Evolutionary conservation across 2,888 invertebrate genomes (phyloP).

Genomic region (Itoplectis maculator): DNA sequence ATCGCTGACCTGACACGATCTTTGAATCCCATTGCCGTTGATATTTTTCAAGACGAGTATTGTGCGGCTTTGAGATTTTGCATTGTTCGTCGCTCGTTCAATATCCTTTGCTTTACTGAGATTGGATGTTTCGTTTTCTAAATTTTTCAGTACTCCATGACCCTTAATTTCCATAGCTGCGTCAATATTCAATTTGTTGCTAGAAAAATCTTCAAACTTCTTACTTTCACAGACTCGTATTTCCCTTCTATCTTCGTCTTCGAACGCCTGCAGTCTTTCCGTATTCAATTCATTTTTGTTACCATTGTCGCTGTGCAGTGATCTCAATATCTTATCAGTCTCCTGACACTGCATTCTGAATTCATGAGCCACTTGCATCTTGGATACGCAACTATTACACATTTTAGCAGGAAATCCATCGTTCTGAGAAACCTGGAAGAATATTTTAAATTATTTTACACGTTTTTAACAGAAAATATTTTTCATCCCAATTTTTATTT

Average conservation of each 20-base stretch:
- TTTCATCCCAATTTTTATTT: too few species aligned
- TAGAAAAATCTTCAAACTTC: neutral
- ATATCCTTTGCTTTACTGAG: neutral
- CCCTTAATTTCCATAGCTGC: neutral
- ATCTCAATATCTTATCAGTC: conserved; percentile 74
- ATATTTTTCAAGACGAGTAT: neutral
- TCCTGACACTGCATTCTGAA: conserved; percentile 77
- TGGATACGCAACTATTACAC: conserved; percentile 75
- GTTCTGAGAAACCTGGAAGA: conserved; percentile 72
- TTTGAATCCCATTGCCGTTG: neutral
- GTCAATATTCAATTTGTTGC: neutral
- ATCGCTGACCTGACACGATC: neutral
- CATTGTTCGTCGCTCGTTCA: neutral
- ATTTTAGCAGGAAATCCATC: conserved; percentile 79
- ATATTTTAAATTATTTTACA: too few species aligned
- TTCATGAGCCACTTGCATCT: conserved; percentile 75
- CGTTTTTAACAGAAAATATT: too few species aligned
- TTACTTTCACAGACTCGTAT: neutral
- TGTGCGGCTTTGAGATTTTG: neutral
- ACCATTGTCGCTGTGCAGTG: conserved; percentile 69
- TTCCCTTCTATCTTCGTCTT: neutral
- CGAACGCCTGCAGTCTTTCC: neutral
- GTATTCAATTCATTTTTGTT: neutral
- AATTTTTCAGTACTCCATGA: neutral
- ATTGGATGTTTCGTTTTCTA: neutral